Evolutionary conservation across 1,140 invertebrate genomes (phyloP).

Genomic region (Calliphora vicina): DNA sequence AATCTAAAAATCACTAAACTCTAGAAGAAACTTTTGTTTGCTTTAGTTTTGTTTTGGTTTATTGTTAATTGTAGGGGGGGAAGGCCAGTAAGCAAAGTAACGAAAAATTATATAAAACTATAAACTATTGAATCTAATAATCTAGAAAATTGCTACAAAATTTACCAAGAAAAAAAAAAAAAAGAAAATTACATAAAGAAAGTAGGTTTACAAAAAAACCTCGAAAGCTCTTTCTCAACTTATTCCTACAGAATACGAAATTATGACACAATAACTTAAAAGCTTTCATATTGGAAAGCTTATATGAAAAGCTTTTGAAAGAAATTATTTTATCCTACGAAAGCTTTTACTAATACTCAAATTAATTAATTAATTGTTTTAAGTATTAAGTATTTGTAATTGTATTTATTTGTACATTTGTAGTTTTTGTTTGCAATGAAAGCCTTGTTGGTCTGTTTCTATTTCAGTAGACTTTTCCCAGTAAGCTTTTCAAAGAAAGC

Average conservation of each 20-base stretch:
- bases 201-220: background rate
- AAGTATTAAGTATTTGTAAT: background rate
- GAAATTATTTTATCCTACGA: background rate
- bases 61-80: background rate
- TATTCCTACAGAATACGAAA: background rate
- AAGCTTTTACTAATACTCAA: background rate
- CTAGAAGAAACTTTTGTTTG: background rate
- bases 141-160: slow-evolving; percentile 2
- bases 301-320: background rate
- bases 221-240: background rate
- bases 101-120: background rate
- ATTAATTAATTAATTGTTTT: too few relatives aligned
- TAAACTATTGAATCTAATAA: background rate
- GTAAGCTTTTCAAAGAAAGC: slow-evolving; percentile 3
- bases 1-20: slow-evolving; percentile 11
- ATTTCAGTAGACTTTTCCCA: background rate
- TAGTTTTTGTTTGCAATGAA: slow-evolving; percentile 10
- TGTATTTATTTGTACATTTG: background rate
- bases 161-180: background rate
- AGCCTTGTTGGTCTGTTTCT: slow-evolving; percentile 15
- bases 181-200: background rate
- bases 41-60: background rate
- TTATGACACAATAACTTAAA: background rate
- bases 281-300: background rate
- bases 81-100: background rate